Evolutionary conservation across 2,113 vertebrate species (phyloP).

Genomic region (Corydoras sp.): DNA sequence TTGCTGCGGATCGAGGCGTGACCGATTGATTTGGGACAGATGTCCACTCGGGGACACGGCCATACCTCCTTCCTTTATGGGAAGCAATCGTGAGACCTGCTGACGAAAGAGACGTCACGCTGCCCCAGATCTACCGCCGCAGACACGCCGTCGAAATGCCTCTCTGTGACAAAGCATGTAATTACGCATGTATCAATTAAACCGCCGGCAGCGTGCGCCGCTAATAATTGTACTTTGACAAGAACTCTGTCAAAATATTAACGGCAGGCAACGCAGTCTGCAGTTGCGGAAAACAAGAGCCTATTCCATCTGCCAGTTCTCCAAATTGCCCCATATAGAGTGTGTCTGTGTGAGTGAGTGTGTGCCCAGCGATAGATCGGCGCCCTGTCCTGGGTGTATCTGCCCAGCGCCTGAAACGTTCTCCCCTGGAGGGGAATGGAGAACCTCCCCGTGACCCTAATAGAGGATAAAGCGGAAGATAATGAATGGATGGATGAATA

Average conservation of each 20-base stretch:
- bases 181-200: conserved; percentile 71
- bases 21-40: conserved; percentile 65
- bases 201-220: conserved; percentile 52
- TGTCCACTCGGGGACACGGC: conserved; percentile 45
- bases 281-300: conserved; percentile 44
- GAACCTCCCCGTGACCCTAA: too few species aligned
- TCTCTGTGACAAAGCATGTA: conserved; percentile 57
- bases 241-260: conserved; percentile 71
- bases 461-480: too few species aligned
- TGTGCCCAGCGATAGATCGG: too few species aligned
- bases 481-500: too few species aligned
- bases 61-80: conserved; percentile 56
- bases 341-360: conserved; percentile 41
- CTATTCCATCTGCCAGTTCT: conserved; percentile 49
- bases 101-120: conserved; percentile 48
- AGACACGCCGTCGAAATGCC: conserved; percentile 53
- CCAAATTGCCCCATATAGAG: conserved; percentile 23
- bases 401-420: too few species aligned
- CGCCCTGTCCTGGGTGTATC: too few species aligned
- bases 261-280: conserved; percentile 47
- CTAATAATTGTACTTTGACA: conserved; percentile 62
- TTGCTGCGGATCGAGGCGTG: conserved; percentile 48
- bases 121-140: conserved; percentile 55
- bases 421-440: too few species aligned
- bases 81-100: conserved; percentile 43